phyloP scores from a whole-genome alignment of 2,113 vertebrate genomes.

The Odobenus rosmarus region DNA sequence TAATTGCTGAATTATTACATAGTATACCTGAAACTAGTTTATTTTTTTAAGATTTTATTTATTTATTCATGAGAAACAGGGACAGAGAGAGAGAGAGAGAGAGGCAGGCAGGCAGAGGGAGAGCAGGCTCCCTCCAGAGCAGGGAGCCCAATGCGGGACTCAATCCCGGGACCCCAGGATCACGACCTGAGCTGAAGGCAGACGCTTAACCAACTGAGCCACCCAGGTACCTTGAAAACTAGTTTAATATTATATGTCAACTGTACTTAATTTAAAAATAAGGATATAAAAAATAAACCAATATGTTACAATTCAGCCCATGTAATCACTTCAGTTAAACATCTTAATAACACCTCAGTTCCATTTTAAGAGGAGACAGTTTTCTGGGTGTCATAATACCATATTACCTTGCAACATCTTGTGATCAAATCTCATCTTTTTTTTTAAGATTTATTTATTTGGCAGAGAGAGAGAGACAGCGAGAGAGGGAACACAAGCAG shows the following conservation, averaged over 20 bases:
- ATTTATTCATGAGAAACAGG: too few relatives aligned
- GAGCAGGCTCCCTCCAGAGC: too few relatives aligned
- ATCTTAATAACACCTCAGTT: conserved; percentile 1
- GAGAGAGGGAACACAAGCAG: too few relatives aligned
- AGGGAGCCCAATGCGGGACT: too few relatives aligned
- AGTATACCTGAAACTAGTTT: neutral
- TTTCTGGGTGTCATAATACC: neutral
- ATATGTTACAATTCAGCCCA: conserved; percentile 17
- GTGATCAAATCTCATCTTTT: neutral
- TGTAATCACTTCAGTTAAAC: conserved; percentile 44
- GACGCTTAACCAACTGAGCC: too few relatives aligned
- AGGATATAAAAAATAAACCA: neutral
- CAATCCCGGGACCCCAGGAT: too few relatives aligned
- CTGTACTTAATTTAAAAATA: neutral
- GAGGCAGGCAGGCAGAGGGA: too few relatives aligned
- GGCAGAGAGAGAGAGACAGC: too few relatives aligned
- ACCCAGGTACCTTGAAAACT: neutral
- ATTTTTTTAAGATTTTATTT: neutral
- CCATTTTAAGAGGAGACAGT: neutral
- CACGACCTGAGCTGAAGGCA: too few relatives aligned
- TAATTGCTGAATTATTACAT: neutral
- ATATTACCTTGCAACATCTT: neutral
- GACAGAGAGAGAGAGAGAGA: too few relatives aligned
- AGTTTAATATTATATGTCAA: neutral
- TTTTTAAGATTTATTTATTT: too few relatives aligned